Percentiles rank a stretch among this genome's conserved stretches.
Conservation (phyloP, 2,113 vertebrate genomes). For the Lamprologus ornatipinnis region DNA sequence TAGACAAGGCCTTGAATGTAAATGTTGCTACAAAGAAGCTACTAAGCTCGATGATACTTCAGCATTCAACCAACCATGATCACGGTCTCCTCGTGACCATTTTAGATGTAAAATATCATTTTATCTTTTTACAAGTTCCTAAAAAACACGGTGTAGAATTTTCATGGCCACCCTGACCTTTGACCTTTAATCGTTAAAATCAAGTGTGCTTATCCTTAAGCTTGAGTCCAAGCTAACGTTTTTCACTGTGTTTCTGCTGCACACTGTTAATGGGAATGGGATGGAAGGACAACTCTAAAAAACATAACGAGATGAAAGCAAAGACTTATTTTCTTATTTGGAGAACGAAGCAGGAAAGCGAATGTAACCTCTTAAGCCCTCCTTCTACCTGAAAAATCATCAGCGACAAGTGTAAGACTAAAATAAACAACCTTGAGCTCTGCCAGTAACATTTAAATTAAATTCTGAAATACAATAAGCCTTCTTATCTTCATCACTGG, state of each 20-base stretch:
- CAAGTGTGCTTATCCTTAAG: neutral
- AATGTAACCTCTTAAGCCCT: neutral
- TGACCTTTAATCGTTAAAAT: neutral
- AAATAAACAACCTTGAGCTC: neutral
- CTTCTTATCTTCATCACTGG: neutral
- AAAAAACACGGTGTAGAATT: neutral
- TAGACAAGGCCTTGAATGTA: neutral
- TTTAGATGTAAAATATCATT: neutral
- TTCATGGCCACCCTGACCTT: neutral
- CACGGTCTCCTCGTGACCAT: neutral
- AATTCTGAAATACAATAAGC: neutral
- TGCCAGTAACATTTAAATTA: neutral
- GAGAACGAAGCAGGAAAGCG: neutral
- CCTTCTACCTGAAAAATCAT: neutral
- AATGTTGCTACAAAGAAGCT: neutral
- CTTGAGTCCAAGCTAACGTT: neutral
- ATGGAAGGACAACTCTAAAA: neutral
- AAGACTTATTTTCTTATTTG: neutral
- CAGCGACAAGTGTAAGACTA: neutral
- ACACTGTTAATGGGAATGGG: neutral
- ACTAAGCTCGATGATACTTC: neutral
- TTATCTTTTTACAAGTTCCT: neutral
- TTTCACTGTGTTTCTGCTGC: neutral
- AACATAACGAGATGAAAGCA: conserved; percentile 7
- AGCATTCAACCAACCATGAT: neutral